Percentiles rank a stretch among this genome's conserved stretches.
Evolutionary conservation across 2,888 invertebrate genomes (phyloP).

Genomic region (Nyleta sp.): DNA sequence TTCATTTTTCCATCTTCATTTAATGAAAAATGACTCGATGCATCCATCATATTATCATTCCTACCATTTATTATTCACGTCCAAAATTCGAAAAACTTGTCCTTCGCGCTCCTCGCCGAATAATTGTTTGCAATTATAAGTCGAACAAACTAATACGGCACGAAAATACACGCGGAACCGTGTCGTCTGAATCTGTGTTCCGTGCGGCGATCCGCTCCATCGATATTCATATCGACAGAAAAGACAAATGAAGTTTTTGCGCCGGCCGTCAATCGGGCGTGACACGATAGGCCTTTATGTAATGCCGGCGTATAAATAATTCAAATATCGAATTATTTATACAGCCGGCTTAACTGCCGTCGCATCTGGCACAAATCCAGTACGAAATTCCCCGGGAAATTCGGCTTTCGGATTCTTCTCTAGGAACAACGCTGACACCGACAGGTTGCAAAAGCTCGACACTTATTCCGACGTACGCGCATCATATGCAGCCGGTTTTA

Average conservation of each 20-base stretch:
- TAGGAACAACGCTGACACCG: conserved; percentile 61
- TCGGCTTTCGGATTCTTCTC: conserved; percentile 57
- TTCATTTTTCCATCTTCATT: no score
- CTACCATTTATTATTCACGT: no score
- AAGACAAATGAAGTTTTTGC: conserved; percentile 38
- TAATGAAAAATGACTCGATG: no score
- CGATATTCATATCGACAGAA: conserved; percentile 31
- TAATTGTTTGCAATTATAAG: neutral
- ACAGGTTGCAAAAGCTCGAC: conserved; percentile 60
- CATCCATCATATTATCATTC: no score
- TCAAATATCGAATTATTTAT: conserved; percentile 64
- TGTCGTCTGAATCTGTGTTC: neutral
- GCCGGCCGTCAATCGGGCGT: conserved; percentile 38
- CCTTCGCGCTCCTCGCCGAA: no score
- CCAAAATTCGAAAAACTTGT: no score
- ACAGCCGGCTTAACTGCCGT: conserved; percentile 55
- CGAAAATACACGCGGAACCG: neutral
- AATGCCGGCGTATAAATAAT: conserved; percentile 62
- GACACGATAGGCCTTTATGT: conserved; percentile 59
- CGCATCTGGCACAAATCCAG: conserved; percentile 59
- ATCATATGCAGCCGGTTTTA: conserved; percentile 35
- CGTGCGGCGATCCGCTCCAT: conserved; percentile 2
- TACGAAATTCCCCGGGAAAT: conserved; percentile 63
- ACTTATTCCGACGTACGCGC: conserved; percentile 45
- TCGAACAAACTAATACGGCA: neutral